Conservation (phyloP, 2,113 vertebrate species). For the Stictonetta naevosa region DNA sequence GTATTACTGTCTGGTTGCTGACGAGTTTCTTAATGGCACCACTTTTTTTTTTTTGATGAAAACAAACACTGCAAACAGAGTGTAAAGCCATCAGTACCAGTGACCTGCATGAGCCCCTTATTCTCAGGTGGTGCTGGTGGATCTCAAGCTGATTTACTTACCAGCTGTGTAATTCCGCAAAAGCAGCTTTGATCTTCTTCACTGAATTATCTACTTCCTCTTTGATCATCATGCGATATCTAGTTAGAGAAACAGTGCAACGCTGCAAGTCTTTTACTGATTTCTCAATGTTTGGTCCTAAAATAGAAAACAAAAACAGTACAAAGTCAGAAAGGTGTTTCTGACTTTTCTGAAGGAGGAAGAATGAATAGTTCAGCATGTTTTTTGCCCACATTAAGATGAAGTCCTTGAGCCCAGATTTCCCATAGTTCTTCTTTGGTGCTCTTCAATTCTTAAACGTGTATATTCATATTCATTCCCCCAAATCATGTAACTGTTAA, state of each 20-base stretch:
- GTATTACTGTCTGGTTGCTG: neutral
- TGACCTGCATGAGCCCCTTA: neutral
- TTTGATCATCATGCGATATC: slow-evolving; percentile 84
- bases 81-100: neutral
- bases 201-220: slow-evolving; percentile 84
- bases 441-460: neutral
- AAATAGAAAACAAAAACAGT: slow-evolving; percentile 37
- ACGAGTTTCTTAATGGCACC: neutral
- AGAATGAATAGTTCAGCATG: neutral
- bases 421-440: neutral
- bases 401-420: neutral
- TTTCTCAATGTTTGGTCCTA: slow-evolving; percentile 84
- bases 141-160: slow-evolving; percentile 52
- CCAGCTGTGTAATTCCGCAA: slow-evolving; percentile 83
- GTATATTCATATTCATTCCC: neutral
- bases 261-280: slow-evolving; percentile 85
- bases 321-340: neutral
- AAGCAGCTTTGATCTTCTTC: slow-evolving; percentile 86
- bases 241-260: slow-evolving; percentile 82
- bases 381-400: neutral
- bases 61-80: neutral
- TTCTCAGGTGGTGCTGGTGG: neutral
- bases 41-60: neutral
- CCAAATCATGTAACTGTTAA: neutral
- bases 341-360: neutral